Base-by-base conservation (phyloP, 1,140 invertebrate species). In the Hyles euphorbiae region DNA sequence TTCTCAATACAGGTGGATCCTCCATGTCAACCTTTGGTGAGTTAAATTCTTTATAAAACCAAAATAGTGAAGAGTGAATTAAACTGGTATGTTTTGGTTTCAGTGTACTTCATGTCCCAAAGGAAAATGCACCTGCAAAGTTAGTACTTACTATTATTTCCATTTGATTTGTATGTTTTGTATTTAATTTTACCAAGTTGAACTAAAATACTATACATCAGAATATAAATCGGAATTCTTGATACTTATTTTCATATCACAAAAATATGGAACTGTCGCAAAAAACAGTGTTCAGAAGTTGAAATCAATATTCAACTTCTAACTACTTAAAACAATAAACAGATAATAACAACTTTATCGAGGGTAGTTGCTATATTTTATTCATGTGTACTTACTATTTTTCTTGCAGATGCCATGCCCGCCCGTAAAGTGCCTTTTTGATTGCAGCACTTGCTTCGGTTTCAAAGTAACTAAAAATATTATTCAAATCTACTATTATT, bases 371-470 rank as follows among this genome's bases (percentile, higher is more conserved):
- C 22, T 22, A 0, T 22, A 22, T 22, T 22, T 22, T 22, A 22
- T 22, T 22, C 0, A 22, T 22, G 22, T 22, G 22, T 22, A 22
- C 22, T 22, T 22, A 22, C 22, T 22, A 22, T 54, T 8, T 54
- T 12, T 54, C 22, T 48, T 43, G 9, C 55, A 76, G 70, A 10
- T 34, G 9, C 45, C 60, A 6, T 74, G 73, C 50, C 47, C 53
- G 32, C 63, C 70, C 6, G 60, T 59, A 1, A 77, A 71, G 46
- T 80, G 74, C 47, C 51, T 61, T 32, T 11, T 71, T 1, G 74
- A 77, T 50, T 77, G 74, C 52, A 51, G 48, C 11, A 76, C 59
- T 45, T 72, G 63, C 53, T 80, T 66, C 58, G 77, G 77, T 43
- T 58, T 78, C 59, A 78, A 71, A 69, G 75, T 81, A 62, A 54